Conservation (phyloP, 2,113 vertebrate genomes). For the Sceloporus undulatus region DNA sequence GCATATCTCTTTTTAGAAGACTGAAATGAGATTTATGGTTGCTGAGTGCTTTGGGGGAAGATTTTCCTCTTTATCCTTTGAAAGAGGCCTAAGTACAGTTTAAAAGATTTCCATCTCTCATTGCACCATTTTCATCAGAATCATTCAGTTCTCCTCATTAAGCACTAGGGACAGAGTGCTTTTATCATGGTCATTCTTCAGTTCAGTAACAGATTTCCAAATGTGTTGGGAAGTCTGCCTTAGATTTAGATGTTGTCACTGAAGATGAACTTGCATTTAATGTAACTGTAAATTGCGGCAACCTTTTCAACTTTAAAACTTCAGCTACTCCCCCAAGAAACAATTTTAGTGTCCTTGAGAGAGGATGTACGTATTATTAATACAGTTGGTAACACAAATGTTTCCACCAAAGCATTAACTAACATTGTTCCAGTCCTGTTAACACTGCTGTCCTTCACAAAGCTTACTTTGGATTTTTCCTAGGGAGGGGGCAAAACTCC, state of each 20-base stretch:
- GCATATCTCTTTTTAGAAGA: constrained; percentile 21
- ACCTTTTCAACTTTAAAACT: constrained; percentile 52
- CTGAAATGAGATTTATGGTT: not conserved
- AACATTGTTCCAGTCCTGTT: not conserved
- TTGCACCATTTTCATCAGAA: constrained; percentile 37
- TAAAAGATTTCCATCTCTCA: not conserved
- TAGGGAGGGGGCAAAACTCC: not conserved
- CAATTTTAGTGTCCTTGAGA: constrained; percentile 45
- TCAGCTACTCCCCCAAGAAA: constrained; percentile 47
- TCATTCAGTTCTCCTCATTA: constrained; percentile 9
- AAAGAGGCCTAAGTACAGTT: not conserved
- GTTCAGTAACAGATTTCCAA: not conserved
- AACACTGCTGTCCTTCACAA: not conserved
- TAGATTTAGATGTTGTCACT: constrained; percentile 62
- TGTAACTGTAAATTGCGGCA: constrained; percentile 51
- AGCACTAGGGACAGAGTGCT: constrained; percentile 3
- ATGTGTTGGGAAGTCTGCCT: not conserved
- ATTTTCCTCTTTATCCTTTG: not conserved
- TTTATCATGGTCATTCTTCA: not conserved
- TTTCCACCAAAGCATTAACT: no score
- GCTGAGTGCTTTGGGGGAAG: constrained; percentile 1
- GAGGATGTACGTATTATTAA: no score
- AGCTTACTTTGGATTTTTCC: not conserved
- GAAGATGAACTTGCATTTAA: constrained; percentile 37
- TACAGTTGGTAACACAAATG: no score